Evolutionary conservation across 2,888 invertebrate species (phyloP), one percentile per base, ranked within the genome.

Genomic region (Euphydryas editha): DNA sequence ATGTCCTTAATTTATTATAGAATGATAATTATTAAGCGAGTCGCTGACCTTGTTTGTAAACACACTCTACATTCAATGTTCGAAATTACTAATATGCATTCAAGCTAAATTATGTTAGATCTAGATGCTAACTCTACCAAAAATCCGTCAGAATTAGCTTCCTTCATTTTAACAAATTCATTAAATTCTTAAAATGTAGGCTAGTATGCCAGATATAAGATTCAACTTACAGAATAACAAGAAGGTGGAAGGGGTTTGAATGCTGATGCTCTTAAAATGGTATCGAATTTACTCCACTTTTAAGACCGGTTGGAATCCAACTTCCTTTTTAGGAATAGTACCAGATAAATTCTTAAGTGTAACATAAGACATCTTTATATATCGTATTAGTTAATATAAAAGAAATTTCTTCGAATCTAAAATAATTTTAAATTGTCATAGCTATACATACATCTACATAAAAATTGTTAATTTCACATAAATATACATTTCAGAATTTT

Each of bases 231-330:
- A 21, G 17, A 55, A 55, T 55, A 5, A 17, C 18, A 56, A 56
- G 56, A 21, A 20, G n/a, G n/a, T 39, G n/a, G 8, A 20, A 54
- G 57, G 13, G 5, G 0, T 42, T 15, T 20, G 20, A 10, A 21
- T 15, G 21, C 39, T 47, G 47, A 13, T 47, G 17, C 15, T 57
- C 21, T 42, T n/a, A 39, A 57, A 47, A 51, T 21, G 51, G 42
- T 57, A 57, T 20, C 15, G 39, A 57, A 42, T 42, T 15, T 21
- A 57, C n/a, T 57, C 21, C 42, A 57, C 36, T 24, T 59, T 67
- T 74, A 71, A 3, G 24, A 24, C 51, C 51, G 51, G 51, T 24
- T 30, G 8, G 2, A 15, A 51, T 30, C n/a, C 51, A 51, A 30
- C n/a, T 47, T 47, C 8, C 20, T 11, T 20, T 13, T 47, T 30